phyloP scores from a whole-genome alignment of 2,797 vertebrate genomes.

The Alosa sapidissima region DNA sequence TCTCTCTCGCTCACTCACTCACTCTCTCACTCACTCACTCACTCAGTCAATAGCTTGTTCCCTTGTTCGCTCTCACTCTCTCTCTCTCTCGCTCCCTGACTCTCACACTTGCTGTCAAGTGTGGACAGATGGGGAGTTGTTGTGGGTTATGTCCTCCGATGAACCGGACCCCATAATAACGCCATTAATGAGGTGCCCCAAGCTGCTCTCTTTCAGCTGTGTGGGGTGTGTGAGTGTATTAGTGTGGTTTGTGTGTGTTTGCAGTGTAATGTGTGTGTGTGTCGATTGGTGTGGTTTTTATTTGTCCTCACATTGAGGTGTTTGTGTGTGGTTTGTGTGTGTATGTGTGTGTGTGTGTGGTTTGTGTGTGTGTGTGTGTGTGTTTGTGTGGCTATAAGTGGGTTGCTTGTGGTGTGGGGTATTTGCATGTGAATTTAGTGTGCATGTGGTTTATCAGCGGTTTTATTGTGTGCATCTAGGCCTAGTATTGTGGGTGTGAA shows the following conservation, averaged over 20 bases:
- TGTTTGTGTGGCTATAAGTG: not conserved
- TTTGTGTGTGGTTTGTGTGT: not conserved
- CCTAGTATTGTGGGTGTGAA: too few species aligned
- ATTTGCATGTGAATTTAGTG: too few species aligned
- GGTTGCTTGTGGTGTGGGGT: not conserved
- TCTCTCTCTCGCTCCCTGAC: too few species aligned
- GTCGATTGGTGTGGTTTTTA: not conserved
- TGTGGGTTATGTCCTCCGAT: not conserved
- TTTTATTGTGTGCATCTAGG: too few species aligned
- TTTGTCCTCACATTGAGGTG: too few species aligned
- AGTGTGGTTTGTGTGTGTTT: not conserved
- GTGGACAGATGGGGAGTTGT: not conserved
- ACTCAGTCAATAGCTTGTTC: too few species aligned
- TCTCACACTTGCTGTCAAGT: not conserved
- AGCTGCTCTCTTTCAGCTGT: not conserved
- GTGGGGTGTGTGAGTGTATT: not conserved
- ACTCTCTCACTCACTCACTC: too few species aligned
- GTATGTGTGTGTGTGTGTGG: too few species aligned
- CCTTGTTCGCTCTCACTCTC: too few species aligned
- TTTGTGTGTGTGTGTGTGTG: not conserved
- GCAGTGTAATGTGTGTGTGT: conserved; percentile 12
- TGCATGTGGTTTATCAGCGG: too few species aligned
- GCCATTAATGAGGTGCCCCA: not conserved
- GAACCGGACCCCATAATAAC: not conserved
- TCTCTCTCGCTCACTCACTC: too few species aligned